Evolutionary conservation across 2,888 invertebrate species (phyloP), one percentile per base, ranked within the genome.

Genomic region (Pristionchus exspectatus): DNA sequence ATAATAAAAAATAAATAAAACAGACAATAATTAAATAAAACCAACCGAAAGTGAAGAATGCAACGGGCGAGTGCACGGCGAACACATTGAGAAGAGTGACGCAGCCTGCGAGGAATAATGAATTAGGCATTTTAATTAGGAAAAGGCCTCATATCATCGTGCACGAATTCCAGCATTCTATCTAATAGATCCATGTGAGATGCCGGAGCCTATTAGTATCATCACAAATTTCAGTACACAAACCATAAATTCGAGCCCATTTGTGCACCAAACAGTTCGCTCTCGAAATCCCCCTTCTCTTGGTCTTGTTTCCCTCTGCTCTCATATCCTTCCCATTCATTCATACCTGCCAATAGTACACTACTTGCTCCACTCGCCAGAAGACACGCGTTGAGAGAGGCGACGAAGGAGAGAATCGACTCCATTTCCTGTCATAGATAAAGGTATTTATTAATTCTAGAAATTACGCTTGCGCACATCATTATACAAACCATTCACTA

Each of bases 11-110:
- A 50, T 50, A 50, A 50, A 7, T 9, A 50, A 10, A 50, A 50
- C 2, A 84, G 4, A 16, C 21, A 56, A 56, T 2, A 1, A 50
- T n/a, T 10, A 33, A 63, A 10, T 14, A 63, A 30, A 59, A 88
- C 81, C 1, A 12, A 90, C 87, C 59, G n/a, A 44, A 90, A 0
- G 92, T 90, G 90, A 94, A 91, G 90, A 94, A 94, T 24, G 92
- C 92, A 21, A 94, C 91, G 0, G 94, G 94, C 5, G 94, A 91
- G 89, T 93, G 93, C 44, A 93, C 87, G 7, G 93, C 91, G n/a
- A 94, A 90, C 18, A 93, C 94, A 85, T 94, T 94, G 90, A 94
- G 90, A 18, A 94, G 90, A 12, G 94, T 91, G 9, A 93, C 91
- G 90, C 94, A 94, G 30, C 94, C 94, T 63, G 92, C 92, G 18